Conservation (phyloP, 2,888 invertebrate species). For the Gymnocheta viridis region DNA sequence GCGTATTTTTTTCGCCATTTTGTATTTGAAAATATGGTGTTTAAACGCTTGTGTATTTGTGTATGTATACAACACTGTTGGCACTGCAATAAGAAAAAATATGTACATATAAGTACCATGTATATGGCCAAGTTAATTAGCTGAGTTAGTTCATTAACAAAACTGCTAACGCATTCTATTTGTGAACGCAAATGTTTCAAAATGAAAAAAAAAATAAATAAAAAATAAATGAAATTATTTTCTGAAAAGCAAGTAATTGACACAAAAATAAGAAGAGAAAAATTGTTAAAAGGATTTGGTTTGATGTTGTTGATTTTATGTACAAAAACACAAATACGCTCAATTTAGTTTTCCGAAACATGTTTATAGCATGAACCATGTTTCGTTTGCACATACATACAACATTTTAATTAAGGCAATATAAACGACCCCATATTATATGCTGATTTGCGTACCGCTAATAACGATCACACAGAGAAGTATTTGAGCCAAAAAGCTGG, state of each 20-base stretch:
- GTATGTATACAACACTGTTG: conserved; percentile 18
- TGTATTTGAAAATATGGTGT: conserved; percentile 35
- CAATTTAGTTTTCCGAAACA: neutral
- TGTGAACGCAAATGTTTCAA: conserved; percentile 29
- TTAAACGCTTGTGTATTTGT: neutral
- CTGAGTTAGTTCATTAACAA: conserved; percentile 56
- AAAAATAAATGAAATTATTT: conserved; percentile 22
- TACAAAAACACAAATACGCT: neutral
- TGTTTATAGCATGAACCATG: too few species aligned
- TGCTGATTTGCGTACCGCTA: too few species aligned
- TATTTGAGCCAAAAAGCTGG: too few species aligned
- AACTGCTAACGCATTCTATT: conserved; percentile 56
- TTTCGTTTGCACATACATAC: too few species aligned
- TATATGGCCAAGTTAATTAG: conserved; percentile 62
- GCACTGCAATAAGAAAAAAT: neutral
- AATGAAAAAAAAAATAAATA: neutral
- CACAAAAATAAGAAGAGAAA: neutral
- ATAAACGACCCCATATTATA: too few species aligned
- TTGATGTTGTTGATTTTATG: neutral
- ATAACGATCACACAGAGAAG: too few species aligned
- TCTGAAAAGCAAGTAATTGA: conserved; percentile 33
- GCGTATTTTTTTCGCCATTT: conserved; percentile 45
- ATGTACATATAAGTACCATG: too few species aligned
- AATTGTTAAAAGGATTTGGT: conserved; percentile 18
- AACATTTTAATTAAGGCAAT: too few species aligned